These are phyloP conservation scores for Erinaceus europaeus DNA, from an alignment of 2,113 vertebrate genomes.

Conservation along the genomic window DNA sequence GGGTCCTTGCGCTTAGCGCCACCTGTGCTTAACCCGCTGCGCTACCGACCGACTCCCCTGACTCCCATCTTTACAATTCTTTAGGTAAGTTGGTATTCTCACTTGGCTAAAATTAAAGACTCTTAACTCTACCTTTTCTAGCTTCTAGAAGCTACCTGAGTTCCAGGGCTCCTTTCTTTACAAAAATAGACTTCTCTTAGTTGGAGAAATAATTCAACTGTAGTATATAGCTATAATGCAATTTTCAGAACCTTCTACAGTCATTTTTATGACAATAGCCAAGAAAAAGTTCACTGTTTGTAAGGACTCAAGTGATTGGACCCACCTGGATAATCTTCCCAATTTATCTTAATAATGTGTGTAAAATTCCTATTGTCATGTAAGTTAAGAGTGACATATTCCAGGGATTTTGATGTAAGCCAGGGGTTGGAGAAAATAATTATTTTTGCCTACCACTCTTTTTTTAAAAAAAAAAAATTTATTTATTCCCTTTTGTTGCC, in stretches of 20 bases:
- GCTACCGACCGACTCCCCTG: too few species aligned
- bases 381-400: too few species aligned
- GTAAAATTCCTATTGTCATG: neutral
- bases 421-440: neutral
- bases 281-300: neutral
- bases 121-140: neutral
- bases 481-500: too few species aligned
- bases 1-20: too few species aligned
- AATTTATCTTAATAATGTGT: neutral
- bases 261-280: neutral
- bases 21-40: too few species aligned
- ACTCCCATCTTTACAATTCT: too few species aligned
- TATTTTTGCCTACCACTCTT: neutral
- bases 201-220: too few species aligned
- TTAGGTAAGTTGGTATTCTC: neutral
- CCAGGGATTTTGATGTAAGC: neutral
- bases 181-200: too few species aligned
- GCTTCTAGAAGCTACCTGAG: neutral
- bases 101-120: neutral
- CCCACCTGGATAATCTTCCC: neutral
- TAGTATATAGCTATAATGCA: too few species aligned
- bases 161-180: neutral
- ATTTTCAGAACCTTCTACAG: neutral
- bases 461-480: too few species aligned
- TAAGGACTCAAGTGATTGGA: neutral